A percentile compares a stretch with the other conserved stretches of the same genome.
Evolutionary conservation across 2,888 invertebrate species (phyloP).

Genomic region (Erebia epiphron): DNA sequence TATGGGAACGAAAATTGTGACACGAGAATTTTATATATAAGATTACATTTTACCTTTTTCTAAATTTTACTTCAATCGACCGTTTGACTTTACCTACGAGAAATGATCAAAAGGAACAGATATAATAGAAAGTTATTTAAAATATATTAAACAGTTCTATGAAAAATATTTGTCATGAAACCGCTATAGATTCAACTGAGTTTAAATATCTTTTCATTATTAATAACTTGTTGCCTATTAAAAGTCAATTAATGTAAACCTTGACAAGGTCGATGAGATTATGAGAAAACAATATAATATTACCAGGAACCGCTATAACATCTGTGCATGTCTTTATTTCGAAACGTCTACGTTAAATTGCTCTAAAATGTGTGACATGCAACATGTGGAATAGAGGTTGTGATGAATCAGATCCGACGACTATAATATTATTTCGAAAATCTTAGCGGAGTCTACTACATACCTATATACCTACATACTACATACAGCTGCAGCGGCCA

Average conservation of each 20-base stretch:
- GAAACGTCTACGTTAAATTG: constrained; percentile 54
- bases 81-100: too few relatives aligned
- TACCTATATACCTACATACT: too few relatives aligned
- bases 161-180: too few relatives aligned
- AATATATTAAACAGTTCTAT: too few relatives aligned
- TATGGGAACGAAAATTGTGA: too few relatives aligned
- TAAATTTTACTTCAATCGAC: too few relatives aligned
- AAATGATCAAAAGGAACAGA: too few relatives aligned
- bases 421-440: not conserved
- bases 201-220: not conserved
- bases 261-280: constrained; percentile 63
- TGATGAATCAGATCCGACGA: constrained; percentile 28
- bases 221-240: constrained; percentile 20
- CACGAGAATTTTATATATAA: too few relatives aligned
- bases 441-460: not conserved
- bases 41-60: too few relatives aligned
- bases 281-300: constrained; percentile 61
- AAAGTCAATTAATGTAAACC: constrained; percentile 36
- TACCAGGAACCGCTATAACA: constrained; percentile 64
- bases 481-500: too few relatives aligned
- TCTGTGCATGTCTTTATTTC: constrained; percentile 72
- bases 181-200: not conserved
- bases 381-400: constrained; percentile 23
- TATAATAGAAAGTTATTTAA: too few relatives aligned
- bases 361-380: constrained; percentile 48